Evolutionary conservation across 2,888 invertebrate genomes (phyloP).

Genomic region (Rhamphomyia laevipes): DNA sequence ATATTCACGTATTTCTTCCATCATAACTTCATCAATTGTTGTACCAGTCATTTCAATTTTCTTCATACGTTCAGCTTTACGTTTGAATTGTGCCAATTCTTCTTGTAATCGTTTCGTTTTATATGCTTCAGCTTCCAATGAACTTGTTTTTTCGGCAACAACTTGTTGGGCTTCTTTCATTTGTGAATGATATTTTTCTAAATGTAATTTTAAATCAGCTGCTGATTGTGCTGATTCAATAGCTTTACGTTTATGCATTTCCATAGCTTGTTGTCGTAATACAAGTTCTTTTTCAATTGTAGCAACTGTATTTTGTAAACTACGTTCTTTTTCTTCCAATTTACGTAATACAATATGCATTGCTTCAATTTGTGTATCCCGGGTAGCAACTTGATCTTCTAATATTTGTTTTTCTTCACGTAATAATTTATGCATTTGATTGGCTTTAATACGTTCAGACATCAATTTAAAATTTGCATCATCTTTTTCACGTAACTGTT

Average conservation of each 20-base stretch:
- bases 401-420: slow-evolving; percentile 90
- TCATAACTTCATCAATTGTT: slow-evolving; percentile 92
- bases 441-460: slow-evolving; percentile 93
- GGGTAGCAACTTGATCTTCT: slow-evolving; percentile 74
- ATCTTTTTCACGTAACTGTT: slow-evolving; percentile 91
- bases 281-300: slow-evolving; percentile 91
- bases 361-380: slow-evolving; percentile 84
- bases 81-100: slow-evolving; percentile 80
- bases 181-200: slow-evolving; percentile 97
- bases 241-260: slow-evolving; percentile 95
- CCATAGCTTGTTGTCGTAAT: slow-evolving; percentile 89
- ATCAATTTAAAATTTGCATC: slow-evolving; percentile 98
- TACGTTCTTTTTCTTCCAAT: slow-evolving; percentile 89
- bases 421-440: slow-evolving; percentile 87
- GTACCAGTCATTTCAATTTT: slow-evolving; percentile 79
- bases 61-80: slow-evolving; percentile 93
- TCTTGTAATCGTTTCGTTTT: slow-evolving; percentile 93
- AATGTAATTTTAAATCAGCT: slow-evolving; percentile 89
- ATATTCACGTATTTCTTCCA: slow-evolving; percentile 94
- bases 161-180: slow-evolving; percentile 96
- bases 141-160: slow-evolving; percentile 92
- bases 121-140: slow-evolving; percentile 90
- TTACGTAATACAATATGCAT: slow-evolving; percentile 89
- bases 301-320: slow-evolving; percentile 81
- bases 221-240: slow-evolving; percentile 96